Evolutionary conservation across 1,140 invertebrate genomes (phyloP), one percentile per base, ranked within the genome.

Genomic region (Mya arenaria): DNA sequence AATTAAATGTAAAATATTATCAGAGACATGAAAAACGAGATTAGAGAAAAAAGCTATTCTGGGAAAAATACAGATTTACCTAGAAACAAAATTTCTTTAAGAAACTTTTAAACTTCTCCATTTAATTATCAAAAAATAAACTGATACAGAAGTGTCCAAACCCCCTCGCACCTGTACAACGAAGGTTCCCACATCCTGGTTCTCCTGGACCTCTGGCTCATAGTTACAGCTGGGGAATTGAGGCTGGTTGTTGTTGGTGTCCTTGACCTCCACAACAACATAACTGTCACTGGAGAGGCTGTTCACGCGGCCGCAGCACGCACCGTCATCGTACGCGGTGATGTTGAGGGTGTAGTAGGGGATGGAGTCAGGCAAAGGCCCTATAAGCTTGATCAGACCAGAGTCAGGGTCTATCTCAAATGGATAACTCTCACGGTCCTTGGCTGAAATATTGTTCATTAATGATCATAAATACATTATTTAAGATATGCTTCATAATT

Each of bases 221-320:
- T 88, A 86, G 48, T 85, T 87, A 86, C 89, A 90, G 52, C 78
- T 73, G 3, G 78, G 78, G 77, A 89, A 90, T 34, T 65, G 58
- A 25, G 89, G 89, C 56, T 89, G 89, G 39, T 90, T 89, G 52
- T 89, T 87, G 68, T 89, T 89, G 48, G 88, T 86, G 52, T 90
- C 89, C 41, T 86, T 86, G 3, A 91, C 87, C 56, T 89, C 86
- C 5, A 88, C 74, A 6, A 84, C 58, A 6, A 85, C 62, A 68
- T 60, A 83, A 5, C 85, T 77, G 15, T 83, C 58, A 41, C 80
- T 89, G 41, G 81, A 79, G 15, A 84, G 81, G 4, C 62, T 80
- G 23, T 74, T 74, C 34, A 44, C 66, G 1, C 87, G 86, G 13
- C 77, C 84, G 82, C 90, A 91, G 62, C 90, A 90, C 5, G 80